Evolutionary conservation across 1,140 invertebrate species (phyloP).

Genomic region (Belonocnema kinseyi): DNA sequence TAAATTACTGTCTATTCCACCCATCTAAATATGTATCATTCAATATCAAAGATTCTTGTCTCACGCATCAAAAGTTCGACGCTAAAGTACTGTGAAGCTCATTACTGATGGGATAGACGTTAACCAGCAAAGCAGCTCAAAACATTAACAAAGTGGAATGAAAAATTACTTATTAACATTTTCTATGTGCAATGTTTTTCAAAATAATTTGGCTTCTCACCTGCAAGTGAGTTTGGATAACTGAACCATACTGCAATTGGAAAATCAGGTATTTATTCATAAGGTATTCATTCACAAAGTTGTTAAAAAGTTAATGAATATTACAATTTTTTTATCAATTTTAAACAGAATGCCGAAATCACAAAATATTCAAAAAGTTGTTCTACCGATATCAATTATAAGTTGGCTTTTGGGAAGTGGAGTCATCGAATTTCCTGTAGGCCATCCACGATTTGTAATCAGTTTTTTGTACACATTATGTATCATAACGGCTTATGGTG

Average conservation of each 20-base stretch:
- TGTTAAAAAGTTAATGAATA: no score
- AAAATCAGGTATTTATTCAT: not conserved
- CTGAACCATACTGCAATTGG: no score
- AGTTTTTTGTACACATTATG: slow-evolving; percentile 33
- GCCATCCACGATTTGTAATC: not conserved
- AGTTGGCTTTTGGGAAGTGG: slow-evolving; percentile 37
- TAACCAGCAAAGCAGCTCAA: not conserved
- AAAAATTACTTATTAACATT: no score
- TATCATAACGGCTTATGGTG: not conserved
- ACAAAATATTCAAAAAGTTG: slow-evolving; percentile 3
- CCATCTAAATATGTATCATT: not conserved
- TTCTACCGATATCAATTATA: not conserved
- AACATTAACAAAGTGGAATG: not conserved
- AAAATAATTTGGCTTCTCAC: no score
- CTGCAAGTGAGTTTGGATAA: no score
- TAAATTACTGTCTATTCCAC: not conserved
- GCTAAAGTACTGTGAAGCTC: not conserved
- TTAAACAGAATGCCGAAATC: slow-evolving; percentile 1
- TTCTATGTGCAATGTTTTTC: no score
- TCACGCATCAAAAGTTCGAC: slow-evolving; percentile 1
- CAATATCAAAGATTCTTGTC: not conserved
- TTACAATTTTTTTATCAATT: no score
- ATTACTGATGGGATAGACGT: not conserved
- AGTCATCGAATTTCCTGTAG: slow-evolving; percentile 35
- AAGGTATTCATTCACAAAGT: not conserved